Base-by-base conservation (phyloP, 2,113 vertebrate species). In the Etia nguti region DNA sequence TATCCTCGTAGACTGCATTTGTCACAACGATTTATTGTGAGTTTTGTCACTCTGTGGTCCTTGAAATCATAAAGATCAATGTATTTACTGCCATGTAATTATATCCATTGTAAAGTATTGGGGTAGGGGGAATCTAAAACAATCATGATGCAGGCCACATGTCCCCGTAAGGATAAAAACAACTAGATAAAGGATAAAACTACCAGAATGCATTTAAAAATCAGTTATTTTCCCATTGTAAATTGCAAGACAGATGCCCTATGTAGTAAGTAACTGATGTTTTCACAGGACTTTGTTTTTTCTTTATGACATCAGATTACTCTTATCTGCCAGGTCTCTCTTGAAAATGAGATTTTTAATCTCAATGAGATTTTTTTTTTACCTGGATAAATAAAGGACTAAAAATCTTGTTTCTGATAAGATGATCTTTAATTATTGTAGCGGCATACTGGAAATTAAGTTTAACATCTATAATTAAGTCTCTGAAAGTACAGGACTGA, bases 11-110 rank as follows among this genome's bases (percentile, higher is more conserved):
- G 56, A 83, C 54, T 82, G 62, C 34, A 80, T 56, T 68, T 34
- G 57, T 85, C 79, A 34, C 10, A 87, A 48, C 57, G 79, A 91
- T 89, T 91, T 91, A 91, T 90, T 92, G 86, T 52, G 31, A 80
- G 20, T 87, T 89, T 89, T 83, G 73, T 86, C 46, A 60, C 22
- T 85, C 38, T 26, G 26, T 41, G 41, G 18, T 84, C 82, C 31
- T 77, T 56, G 77, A 75, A 86, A 70, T 89, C 52, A 65, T 26
- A 31, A 29, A 18, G 68, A 88, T 93, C 86, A 82, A 90, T 92
- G 26, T 43, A 87, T 87, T 75, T 55, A 65, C 43, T 60, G 59
- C 16, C 41, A 43, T 34, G 22, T 82, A 24, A 54, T 22, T 85
- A 43, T 84, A 91, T 85, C 31, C 79, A 83, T 89, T 88, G 59